phyloP scores from a whole-genome alignment of 2,113 vertebrate species.

The Cyrtonyx montezumae region DNA sequence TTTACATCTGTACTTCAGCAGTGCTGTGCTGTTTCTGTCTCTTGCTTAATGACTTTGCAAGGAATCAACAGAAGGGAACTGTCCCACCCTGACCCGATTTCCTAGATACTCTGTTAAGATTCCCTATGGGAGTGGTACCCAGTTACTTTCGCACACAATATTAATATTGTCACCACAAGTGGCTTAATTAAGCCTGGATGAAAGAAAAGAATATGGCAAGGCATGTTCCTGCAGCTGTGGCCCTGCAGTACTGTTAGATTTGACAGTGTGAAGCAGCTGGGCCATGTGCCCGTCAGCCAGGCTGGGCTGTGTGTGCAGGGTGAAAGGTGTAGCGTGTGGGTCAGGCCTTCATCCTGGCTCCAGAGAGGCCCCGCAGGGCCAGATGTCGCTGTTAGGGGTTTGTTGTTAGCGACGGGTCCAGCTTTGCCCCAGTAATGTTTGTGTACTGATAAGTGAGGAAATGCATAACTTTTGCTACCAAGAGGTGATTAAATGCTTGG shows the following conservation, averaged over 20 bases:
- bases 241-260: background rate
- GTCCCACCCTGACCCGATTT: conserved; percentile 49
- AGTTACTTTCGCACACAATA: conserved; percentile 3
- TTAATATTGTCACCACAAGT: background rate
- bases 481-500: conserved; percentile 58
- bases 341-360: background rate
- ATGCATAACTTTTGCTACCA: conserved; percentile 30
- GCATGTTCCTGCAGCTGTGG: rapidly evolving
- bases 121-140: background rate
- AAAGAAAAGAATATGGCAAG: background rate
- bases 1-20: background rate
- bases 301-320: background rate
- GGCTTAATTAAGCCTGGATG: conserved; percentile 13
- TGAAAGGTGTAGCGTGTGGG: background rate
- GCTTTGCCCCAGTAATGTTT: background rate
- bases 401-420: conserved; percentile 1
- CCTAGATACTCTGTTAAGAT: background rate
- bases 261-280: rapidly evolving
- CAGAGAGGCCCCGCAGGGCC: background rate
- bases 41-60: background rate
- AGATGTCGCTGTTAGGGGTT: background rate
- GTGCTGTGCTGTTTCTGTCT: background rate
- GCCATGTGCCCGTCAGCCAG: rapidly evolving
- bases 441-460: conserved; percentile 64
- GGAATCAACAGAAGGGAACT: background rate